A percentile compares a stretch with the other conserved stretches of the same genome.
phyloP scores from a whole-genome alignment of 2,797 vertebrate species.

The Gambelia wislizenii region DNA sequence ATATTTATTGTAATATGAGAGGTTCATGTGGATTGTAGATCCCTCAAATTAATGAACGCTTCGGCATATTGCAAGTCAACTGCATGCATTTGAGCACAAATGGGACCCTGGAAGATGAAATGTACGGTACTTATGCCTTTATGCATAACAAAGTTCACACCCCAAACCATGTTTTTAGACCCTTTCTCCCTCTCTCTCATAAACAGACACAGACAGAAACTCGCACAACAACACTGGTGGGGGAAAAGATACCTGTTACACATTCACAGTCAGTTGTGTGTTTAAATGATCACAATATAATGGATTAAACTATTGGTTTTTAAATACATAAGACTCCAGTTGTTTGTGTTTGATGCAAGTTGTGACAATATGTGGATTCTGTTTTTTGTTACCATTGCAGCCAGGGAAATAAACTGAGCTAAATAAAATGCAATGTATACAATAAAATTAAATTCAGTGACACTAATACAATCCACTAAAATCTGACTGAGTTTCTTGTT shows the following conservation, averaged over 20 bases:
- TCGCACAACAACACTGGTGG: not conserved
- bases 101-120: not conserved
- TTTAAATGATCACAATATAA: not conserved
- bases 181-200: too few species aligned
- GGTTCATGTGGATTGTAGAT: not conserved
- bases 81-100: not conserved
- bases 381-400: not conserved
- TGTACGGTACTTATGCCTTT: not conserved
- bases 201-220: too few species aligned
- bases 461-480: not conserved
- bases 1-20: not conserved
- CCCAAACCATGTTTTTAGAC: not conserved
- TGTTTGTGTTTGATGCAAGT: slow-evolving; percentile 11
- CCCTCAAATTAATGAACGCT: not conserved
- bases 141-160: not conserved
- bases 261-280: not conserved
- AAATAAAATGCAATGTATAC: not conserved
- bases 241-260: not conserved
- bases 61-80: not conserved
- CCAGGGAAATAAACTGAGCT: not conserved
- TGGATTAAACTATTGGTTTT: not conserved
- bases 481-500: not conserved
- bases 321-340: slow-evolving; percentile 23
- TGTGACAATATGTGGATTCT: not conserved
- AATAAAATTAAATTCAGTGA: not conserved